phyloP scores from a whole-genome alignment of 2,113 vertebrate species.

The Heterotilapia buettikoferi region DNA sequence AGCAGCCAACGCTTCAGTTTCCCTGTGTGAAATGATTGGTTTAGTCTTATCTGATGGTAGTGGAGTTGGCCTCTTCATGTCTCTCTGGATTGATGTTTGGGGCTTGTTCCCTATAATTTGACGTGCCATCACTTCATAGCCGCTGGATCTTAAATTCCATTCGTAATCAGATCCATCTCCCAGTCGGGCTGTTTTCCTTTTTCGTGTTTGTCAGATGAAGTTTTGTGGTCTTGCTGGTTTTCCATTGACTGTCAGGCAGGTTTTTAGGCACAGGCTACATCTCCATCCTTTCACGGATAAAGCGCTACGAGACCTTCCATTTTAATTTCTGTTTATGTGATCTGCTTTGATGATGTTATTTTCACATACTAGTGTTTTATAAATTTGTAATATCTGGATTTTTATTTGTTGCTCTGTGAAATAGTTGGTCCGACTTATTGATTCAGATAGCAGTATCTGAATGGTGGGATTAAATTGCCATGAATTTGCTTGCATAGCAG shows the following conservation, averaged over 20 bases:
- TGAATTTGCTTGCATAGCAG: neutral
- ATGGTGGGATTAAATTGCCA: neutral
- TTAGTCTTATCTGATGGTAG: conserved; percentile 3
- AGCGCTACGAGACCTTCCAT: neutral
- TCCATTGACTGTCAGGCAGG: neutral
- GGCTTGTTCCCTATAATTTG: conserved; percentile 16
- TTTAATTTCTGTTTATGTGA: neutral
- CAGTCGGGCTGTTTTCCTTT: neutral
- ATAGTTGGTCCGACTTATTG: neutral
- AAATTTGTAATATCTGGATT: neutral
- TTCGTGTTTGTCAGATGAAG: neutral
- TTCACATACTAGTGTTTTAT: neutral
- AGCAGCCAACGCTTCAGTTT: conserved; percentile 2
- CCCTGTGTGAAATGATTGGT: conserved; percentile 21
- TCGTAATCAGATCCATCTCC: conserved; percentile 18
- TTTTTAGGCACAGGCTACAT: neutral
- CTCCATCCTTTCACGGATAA: neutral
- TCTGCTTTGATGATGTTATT: neutral
- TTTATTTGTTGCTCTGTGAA: neutral
- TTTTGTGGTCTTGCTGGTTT: neutral
- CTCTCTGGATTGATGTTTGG: conserved; percentile 3
- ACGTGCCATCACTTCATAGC: conserved; percentile 13
- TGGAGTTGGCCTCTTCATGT: neutral
- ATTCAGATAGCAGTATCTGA: neutral
- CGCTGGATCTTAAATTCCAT: conserved; percentile 6